Percentiles rank a stretch among this genome's conserved stretches.
These are phyloP conservation scores for Trachelipus rathkii DNA, from an alignment of 1,140 invertebrate species.

Conservation along the genomic window DNA sequence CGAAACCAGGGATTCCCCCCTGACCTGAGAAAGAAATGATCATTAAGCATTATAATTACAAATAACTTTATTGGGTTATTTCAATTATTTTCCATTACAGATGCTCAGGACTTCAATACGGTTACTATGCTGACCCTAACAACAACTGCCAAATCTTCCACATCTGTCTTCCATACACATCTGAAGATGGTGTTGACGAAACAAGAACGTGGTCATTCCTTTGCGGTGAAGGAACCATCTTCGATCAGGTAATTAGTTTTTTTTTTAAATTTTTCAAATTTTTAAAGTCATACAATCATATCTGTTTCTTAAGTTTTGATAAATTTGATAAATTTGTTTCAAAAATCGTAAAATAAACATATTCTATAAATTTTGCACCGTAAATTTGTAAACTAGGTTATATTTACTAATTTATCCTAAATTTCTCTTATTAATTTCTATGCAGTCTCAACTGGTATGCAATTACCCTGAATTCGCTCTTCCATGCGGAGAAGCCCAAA, in stretches of 20 bases:
- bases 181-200: conserved; percentile 16
- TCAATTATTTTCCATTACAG: conserved; percentile 57
- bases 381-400: too few relatives aligned
- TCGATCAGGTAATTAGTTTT: conserved; percentile 29
- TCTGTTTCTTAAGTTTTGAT: too few relatives aligned
- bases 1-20: not conserved
- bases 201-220: conserved; percentile 36
- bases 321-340: too few relatives aligned
- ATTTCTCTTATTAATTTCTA: not conserved
- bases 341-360: too few relatives aligned
- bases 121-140: conserved; percentile 81
- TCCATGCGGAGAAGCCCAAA: conserved; percentile 26
- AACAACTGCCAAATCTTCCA: conserved; percentile 84
- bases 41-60: too few relatives aligned
- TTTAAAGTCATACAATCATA: too few relatives aligned
- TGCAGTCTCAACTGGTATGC: conserved; percentile 30
- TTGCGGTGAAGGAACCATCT: conserved; percentile 37
- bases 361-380: too few relatives aligned
- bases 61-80: too few relatives aligned
- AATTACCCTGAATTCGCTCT: conserved; percentile 31
- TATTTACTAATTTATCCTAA: not conserved
- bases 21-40: too few relatives aligned
- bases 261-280: too few relatives aligned
- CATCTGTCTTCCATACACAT: conserved; percentile 57
- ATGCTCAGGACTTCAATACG: conserved; percentile 69